Evolutionary conservation across 2,113 vertebrate species (phyloP).

Genomic region (Sceloporus undulatus): DNA sequence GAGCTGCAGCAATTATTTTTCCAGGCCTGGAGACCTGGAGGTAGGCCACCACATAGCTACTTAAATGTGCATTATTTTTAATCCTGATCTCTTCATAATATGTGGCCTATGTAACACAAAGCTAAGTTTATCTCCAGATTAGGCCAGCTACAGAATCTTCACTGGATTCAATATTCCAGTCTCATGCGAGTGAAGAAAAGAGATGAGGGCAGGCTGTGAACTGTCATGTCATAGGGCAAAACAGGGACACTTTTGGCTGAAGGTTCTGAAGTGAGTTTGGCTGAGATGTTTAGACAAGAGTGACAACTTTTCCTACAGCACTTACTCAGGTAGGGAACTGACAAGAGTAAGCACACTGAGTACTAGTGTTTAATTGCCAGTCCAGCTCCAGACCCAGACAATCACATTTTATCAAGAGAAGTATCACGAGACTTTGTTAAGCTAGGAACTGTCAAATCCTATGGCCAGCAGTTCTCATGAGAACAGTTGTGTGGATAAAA

Average conservation of each 20-base stretch:
- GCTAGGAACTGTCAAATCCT: neutral
- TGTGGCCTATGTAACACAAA: neutral
- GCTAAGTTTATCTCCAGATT: neutral
- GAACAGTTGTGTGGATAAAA: slow-evolving; percentile 4
- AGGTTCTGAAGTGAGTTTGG: slow-evolving; percentile 1
- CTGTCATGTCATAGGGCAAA: neutral
- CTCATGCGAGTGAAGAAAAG: slow-evolving; percentile 4
- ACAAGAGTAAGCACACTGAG: neutral
- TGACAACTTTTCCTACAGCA: neutral
- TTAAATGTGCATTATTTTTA: neutral
- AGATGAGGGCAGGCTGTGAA: neutral
- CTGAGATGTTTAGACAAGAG: slow-evolving; percentile 7
- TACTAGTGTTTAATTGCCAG: neutral
- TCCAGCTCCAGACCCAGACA: neutral
- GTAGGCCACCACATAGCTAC: neutral
- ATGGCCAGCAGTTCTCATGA: neutral
- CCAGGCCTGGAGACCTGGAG: neutral
- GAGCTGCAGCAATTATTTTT: neutral
- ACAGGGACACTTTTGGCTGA: neutral
- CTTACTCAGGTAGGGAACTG: neutral
- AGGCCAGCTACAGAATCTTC: neutral
- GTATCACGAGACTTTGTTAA: slow-evolving; percentile 3
- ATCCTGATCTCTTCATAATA: neutral
- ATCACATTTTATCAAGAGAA: slow-evolving; percentile 20
- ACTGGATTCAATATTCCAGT: neutral